phyloP scores from a whole-genome alignment of 1,140 invertebrate species.

The Coptotermes formosanus region DNA sequence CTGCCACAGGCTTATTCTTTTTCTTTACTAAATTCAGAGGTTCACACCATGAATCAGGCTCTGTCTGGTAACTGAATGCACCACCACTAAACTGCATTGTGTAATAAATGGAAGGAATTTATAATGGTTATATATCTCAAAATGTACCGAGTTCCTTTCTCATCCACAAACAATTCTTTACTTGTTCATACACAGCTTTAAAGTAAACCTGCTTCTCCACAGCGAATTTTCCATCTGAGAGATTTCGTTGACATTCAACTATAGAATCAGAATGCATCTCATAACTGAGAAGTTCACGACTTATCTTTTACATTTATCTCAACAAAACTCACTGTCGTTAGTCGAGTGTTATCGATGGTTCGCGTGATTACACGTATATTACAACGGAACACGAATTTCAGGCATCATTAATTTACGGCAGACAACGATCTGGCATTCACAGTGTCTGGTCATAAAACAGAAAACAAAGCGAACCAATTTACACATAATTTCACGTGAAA shows the following conservation, averaged over 20 bases:
- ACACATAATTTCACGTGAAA: not conserved
- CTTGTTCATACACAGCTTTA: not conserved
- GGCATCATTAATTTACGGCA: not conserved
- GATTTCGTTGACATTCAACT: not conserved
- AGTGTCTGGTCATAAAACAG: not conserved
- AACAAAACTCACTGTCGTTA: not conserved
- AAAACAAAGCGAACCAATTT: not conserved
- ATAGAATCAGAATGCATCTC: not conserved
- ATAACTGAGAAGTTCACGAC: not conserved
- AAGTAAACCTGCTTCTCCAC: not conserved
- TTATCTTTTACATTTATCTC: not conserved
- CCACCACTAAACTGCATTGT: conserved; percentile 27
- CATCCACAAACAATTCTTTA: not conserved
- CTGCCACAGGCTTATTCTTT: conserved; percentile 50
- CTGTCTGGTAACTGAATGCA: conserved; percentile 20
- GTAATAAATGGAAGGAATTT: not conserved
- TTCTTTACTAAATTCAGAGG: conserved; percentile 50
- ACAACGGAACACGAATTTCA: not conserved
- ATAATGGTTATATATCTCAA: not conserved
- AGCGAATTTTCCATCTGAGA: not conserved
- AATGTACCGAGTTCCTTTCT: not conserved
- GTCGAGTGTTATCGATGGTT: not conserved
- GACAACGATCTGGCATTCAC: not conserved
- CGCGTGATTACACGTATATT: not conserved
- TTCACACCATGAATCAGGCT: conserved; percentile 39